These are phyloP conservation scores for Andrena trimmerana DNA, from an alignment of 2,888 invertebrate species.

Conservation along the genomic window DNA sequence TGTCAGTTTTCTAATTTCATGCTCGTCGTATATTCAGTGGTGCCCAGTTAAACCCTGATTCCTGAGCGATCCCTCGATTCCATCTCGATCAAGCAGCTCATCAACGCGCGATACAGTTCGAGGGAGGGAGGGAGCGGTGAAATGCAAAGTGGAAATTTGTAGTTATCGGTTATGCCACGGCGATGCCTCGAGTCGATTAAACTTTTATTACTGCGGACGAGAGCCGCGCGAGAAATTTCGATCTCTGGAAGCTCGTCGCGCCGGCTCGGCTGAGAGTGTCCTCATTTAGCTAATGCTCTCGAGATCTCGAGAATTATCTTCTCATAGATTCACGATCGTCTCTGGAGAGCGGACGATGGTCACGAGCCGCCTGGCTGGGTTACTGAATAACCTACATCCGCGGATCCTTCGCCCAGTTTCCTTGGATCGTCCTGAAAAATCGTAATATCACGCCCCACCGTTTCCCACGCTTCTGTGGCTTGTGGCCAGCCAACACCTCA, in stretches of 20 bases:
- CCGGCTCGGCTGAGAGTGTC: constrained; percentile 1
- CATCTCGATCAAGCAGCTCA: background rate
- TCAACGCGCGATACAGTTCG: constrained; percentile 4
- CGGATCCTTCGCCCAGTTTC: constrained; percentile 26
- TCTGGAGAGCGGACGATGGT: constrained; percentile 25
- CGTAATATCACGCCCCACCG: background rate
- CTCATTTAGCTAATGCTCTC: constrained; percentile 63
- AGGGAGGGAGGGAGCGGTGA: constrained; percentile 18
- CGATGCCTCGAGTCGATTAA: constrained; percentile 47
- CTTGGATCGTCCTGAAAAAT: background rate
- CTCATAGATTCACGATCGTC: constrained; percentile 62
- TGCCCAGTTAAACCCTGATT: background rate
- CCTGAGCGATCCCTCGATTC: background rate
- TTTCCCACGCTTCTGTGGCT: too few relatives aligned
- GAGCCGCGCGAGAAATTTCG: constrained; percentile 39
- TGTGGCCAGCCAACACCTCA: too few relatives aligned
- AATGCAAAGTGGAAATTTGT: constrained; percentile 27
- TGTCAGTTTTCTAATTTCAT: background rate
- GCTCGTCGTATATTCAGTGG: background rate
- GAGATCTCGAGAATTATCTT: constrained; percentile 50
- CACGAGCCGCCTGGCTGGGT: constrained; percentile 3
- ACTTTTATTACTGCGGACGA: constrained; percentile 43
- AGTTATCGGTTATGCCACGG: constrained; percentile 32
- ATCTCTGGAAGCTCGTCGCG: constrained; percentile 20
- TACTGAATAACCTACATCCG: constrained; percentile 28